Conservation (phyloP, 2,113 vertebrate genomes). For the Tilapia sparmanii region DNA sequence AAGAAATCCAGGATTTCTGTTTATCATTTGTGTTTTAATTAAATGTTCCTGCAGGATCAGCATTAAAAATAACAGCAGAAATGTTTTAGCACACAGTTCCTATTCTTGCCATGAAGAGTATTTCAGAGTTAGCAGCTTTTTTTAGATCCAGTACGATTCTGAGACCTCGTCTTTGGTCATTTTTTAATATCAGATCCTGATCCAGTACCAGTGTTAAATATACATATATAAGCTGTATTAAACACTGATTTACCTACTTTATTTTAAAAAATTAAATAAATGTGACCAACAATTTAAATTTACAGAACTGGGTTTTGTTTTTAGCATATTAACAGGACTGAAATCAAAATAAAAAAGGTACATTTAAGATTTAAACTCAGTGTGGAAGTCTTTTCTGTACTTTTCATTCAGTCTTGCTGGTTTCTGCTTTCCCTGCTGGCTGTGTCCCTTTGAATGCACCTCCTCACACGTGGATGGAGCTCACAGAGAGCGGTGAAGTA, state of each 20-base stretch:
- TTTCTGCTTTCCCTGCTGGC: neutral
- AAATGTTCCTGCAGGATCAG: fast-evolving
- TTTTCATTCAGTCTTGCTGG: neutral
- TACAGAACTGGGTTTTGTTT: neutral
- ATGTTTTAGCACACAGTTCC: neutral
- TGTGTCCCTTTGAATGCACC: neutral
- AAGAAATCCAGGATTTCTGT: neutral
- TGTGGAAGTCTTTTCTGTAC: neutral
- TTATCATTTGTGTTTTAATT: neutral
- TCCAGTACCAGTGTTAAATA: neutral
- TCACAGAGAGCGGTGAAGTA: neutral
- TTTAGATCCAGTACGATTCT: fast-evolving
- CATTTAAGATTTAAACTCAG: neutral
- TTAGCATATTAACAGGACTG: neutral
- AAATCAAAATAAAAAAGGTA: neutral
- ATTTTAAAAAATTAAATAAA: neutral
- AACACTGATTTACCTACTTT: neutral
- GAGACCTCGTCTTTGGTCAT: fast-evolving
- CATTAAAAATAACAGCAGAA: neutral
- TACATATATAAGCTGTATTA: neutral
- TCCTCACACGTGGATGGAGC: neutral
- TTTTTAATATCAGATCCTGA: neutral
- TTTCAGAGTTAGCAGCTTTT: neutral
- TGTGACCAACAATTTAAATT: neutral
- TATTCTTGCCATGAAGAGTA: neutral